A percentile compares a stretch with the other conserved stretches of the same genome.
phyloP scores from a whole-genome alignment of 2,113 vertebrate species.

The Okapia johnstoni region DNA sequence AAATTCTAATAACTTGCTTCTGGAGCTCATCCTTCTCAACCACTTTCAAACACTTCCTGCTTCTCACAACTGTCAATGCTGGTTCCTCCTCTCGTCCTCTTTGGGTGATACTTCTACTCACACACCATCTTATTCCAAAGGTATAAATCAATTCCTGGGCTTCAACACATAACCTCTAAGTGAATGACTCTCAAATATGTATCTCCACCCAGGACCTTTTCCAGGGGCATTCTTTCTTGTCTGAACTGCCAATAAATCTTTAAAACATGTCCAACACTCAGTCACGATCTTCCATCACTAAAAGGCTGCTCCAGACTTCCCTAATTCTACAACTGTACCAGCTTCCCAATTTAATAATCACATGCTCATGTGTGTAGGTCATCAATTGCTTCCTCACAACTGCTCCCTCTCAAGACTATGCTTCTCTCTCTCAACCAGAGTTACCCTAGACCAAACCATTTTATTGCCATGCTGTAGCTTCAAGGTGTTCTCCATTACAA shows the following conservation, averaged over 20 bases:
- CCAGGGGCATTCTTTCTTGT: neutral
- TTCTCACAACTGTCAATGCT: rapidly evolving
- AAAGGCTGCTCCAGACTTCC: neutral
- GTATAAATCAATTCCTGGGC: neutral
- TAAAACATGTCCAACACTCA: neutral
- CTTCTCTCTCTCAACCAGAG: neutral
- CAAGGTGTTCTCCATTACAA: neutral
- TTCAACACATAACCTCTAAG: neutral
- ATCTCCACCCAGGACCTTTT: neutral
- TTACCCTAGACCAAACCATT: neutral
- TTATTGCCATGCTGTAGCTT: neutral
- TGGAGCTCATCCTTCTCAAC: neutral
- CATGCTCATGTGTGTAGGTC: neutral
- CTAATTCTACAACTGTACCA: neutral
- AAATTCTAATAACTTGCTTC: too few relatives aligned
- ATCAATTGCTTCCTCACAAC: neutral
- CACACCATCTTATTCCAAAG: neutral
- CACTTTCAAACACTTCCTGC: neutral
- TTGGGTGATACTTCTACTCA: neutral
- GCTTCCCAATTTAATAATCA: neutral
- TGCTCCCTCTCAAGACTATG: neutral
- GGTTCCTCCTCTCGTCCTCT: neutral
- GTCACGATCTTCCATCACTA: neutral
- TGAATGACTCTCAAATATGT: neutral
- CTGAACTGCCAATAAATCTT: neutral